Percentiles rank a stretch among this genome's conserved stretches.
Conservation (phyloP, 2,888 invertebrate species). For the Apodemia zela region DNA sequence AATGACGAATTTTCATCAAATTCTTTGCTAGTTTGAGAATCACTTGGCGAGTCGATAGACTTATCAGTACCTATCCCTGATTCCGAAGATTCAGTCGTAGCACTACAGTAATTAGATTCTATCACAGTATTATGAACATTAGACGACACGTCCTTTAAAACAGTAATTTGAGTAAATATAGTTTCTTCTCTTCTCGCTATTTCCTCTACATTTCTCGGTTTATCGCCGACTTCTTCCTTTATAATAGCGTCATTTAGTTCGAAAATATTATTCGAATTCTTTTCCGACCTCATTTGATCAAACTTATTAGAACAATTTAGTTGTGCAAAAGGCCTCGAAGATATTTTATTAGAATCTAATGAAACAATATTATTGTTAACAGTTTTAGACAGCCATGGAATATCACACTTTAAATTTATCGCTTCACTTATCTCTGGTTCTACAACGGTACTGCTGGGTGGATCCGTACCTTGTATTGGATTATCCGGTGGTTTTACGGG, state of each 20-base stretch:
- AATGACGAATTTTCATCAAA: constrained; percentile 72
- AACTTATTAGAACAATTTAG: constrained; percentile 60
- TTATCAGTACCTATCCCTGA: constrained; percentile 74
- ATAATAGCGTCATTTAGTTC: constrained; percentile 33
- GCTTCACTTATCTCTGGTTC: constrained; percentile 56
- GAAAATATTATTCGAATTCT: constrained; percentile 32
- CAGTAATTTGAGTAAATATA: constrained; percentile 71
- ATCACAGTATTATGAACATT: constrained; percentile 67
- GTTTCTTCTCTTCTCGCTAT: constrained; percentile 66
- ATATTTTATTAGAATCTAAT: constrained; percentile 57
- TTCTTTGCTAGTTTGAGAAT: constrained; percentile 70
- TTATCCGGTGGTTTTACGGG: constrained; percentile 73
- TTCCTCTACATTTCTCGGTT: constrained; percentile 50
- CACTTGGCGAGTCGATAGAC: constrained; percentile 72
- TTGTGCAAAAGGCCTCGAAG: constrained; percentile 68
- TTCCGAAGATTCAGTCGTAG: constrained; percentile 66
- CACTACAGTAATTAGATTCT: constrained; percentile 66
- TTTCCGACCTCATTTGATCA: constrained; percentile 46
- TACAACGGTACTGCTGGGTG: constrained; percentile 70
- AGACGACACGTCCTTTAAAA: constrained; percentile 68
- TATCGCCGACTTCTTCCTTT: constrained; percentile 32
- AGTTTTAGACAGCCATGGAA: constrained; percentile 74
- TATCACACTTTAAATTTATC: constrained; percentile 61
- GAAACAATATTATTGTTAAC: constrained; percentile 70
- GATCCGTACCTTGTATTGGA: constrained; percentile 71